A percentile compares a stretch with the other conserved stretches of the same genome.
These are phyloP conservation scores for Lophotis ruficrista DNA, from an alignment of 2,113 vertebrate genomes.

Conservation along the genomic window DNA sequence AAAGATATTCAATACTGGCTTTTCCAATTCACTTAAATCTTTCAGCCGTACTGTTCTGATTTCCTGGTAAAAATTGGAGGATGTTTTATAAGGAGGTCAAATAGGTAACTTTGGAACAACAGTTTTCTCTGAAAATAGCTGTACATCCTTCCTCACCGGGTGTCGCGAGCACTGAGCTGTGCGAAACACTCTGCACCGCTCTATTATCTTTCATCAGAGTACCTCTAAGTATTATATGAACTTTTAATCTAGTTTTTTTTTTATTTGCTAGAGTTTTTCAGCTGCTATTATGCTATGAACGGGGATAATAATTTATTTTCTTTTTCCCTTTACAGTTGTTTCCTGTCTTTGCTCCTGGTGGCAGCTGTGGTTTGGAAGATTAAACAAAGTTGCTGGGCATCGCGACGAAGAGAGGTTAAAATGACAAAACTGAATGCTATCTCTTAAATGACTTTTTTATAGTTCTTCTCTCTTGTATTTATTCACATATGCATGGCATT, in stretches of 20 bases:
- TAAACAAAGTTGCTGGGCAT: slow-evolving; percentile 96
- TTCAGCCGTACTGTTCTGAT: background rate
- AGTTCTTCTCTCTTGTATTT: background rate
- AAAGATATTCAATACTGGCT: background rate
- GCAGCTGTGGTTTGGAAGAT: slow-evolving; percentile 97
- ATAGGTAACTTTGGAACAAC: background rate
- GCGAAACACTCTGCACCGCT: background rate
- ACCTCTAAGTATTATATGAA: background rate
- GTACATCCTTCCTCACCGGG: background rate
- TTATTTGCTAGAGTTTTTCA: background rate
- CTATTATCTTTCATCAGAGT: background rate
- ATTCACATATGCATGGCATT: background rate
- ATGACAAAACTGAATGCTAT: background rate
- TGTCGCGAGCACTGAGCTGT: background rate
- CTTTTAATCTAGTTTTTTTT: background rate
- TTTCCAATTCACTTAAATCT: background rate
- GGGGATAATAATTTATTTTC: background rate
- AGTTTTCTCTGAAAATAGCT: background rate
- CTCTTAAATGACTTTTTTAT: background rate
- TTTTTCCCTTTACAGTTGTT: slow-evolving; percentile 81
- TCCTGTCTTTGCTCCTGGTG: slow-evolving; percentile 93
- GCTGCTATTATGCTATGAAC: background rate
- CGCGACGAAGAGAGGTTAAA: slow-evolving; percentile 89
- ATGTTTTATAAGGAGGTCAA: background rate
- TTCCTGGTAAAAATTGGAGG: background rate